A percentile compares a stretch with the other conserved stretches of the same genome.
phyloP scores from a whole-genome alignment of 2,113 vertebrate genomes.

The Naja naja region DNA sequence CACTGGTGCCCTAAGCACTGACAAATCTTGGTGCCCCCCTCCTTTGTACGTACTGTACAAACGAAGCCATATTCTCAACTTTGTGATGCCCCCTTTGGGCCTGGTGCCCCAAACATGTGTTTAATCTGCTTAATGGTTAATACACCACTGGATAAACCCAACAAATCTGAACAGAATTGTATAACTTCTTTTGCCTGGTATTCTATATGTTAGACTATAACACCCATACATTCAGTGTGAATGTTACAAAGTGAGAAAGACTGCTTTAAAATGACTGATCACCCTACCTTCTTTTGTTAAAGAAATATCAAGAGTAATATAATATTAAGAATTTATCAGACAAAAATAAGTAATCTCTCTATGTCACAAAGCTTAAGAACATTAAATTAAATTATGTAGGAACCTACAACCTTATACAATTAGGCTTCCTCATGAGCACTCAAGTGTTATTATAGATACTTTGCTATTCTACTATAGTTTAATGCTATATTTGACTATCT shows the following conservation, averaged over 20 bases:
- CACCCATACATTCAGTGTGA: not conserved
- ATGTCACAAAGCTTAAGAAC: not conserved
- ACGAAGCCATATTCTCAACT: too few species aligned
- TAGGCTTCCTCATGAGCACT: not conserved
- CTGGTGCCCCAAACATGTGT: too few species aligned
- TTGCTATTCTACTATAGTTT: not conserved
- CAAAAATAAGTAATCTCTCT: not conserved
- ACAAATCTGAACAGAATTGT: not conserved
- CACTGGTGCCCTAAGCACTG: too few species aligned
- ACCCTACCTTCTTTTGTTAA: not conserved
- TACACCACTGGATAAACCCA: not conserved
- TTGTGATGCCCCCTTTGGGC: too few species aligned
- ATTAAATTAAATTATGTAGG: not conserved
- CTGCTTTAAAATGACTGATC: not conserved
- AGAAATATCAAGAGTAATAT: not conserved
- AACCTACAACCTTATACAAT: not conserved
- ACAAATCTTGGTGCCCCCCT: too few species aligned
- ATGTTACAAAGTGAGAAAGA: not conserved
- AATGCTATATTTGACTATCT: not conserved
- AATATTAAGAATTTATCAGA: not conserved
- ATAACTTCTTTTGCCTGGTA: not conserved
- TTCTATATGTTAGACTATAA: not conserved
- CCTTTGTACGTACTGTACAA: too few species aligned
- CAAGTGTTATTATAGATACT: not conserved
- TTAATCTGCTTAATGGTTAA: too few species aligned